phyloP scores from a whole-genome alignment of 2,888 invertebrate genomes.

The Imbricaverruca yamaguchii region DNA sequence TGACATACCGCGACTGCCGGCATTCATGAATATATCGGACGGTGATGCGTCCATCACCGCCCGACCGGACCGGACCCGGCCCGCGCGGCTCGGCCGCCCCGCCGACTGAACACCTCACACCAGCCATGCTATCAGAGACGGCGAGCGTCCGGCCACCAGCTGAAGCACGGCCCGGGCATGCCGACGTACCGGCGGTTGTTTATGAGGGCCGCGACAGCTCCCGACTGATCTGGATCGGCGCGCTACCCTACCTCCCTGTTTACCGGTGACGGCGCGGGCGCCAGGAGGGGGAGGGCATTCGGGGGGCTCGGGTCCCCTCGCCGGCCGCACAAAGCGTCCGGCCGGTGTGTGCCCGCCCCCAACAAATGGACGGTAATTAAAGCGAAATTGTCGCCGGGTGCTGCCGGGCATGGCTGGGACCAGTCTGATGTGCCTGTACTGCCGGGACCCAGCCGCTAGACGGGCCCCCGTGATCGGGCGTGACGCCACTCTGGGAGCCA shows the following conservation, averaged over 20 bases:
- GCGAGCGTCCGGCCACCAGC: too few relatives aligned
- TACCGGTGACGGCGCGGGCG: neutral
- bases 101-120: too few relatives aligned
- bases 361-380: constrained; percentile 11
- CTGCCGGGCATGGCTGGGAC: neutral
- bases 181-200: neutral
- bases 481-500: neutral
- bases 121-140: too few relatives aligned
- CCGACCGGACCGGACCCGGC: too few relatives aligned
- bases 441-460: too few relatives aligned
- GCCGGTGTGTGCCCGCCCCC: neutral
- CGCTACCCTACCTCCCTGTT: neutral
- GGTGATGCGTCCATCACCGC: too few relatives aligned
- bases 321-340: neutral
- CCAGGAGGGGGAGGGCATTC: neutral
- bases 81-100: too few relatives aligned
- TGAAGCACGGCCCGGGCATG: neutral
- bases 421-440: too few relatives aligned
- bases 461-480: neutral
- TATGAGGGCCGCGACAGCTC: neutral
- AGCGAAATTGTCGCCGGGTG: neutral
- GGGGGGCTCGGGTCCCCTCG: neutral
- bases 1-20: too few relatives aligned
- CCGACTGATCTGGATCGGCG: neutral
- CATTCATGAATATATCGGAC: too few relatives aligned